Evolutionary conservation across 2,888 invertebrate genomes (phyloP), one percentile per base, ranked within the genome.

Genomic region (Syrista parreyssii): DNA sequence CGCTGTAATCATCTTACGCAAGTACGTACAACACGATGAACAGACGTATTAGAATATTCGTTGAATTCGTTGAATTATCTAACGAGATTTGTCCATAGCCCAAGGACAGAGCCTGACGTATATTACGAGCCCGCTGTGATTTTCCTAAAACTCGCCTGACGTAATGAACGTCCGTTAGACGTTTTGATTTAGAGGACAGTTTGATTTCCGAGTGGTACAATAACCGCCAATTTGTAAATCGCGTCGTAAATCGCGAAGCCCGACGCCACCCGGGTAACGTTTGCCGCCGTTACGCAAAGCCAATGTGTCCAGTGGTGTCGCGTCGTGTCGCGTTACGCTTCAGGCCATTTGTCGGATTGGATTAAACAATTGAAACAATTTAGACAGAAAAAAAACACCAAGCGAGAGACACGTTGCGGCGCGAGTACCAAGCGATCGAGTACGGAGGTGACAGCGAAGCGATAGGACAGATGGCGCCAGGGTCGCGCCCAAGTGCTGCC

Each of bases 211-310:
- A 84, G 86, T 78, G 81, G 85, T 85, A 89, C 90, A 91, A 91
- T 91, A 90, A 91, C 91, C 91, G 89, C 90, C 90, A 91, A 91
- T 91, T 91, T 90, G 91, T 89, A 90, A 91, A 91, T 91, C 90
- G 88, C 88, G 86, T 89, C 90, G 89, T 91, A 91, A 91, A 91
- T 91, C 88, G 55, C 2, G 55, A 2, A 55, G 2, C 55, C 23
- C 40, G 40, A 40, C 40, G 23, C 9, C 9, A 23, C 23, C 55
- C 55, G 23, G 9, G 23, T 55, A 55, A 55, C 55, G 23, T 9
- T 55, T 55, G 23, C 55, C 55, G 55, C 23, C 55, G 55, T 55
- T 23, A 23, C 55, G 9, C 55, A 23, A 55, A 55, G 55, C 55
- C 55, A 55, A 55, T 55, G 55, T 55, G 55, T 55, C 55, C 55